phyloP scores from a whole-genome alignment of 1,140 invertebrate genomes.

The Thereuonema tuberculata region DNA sequence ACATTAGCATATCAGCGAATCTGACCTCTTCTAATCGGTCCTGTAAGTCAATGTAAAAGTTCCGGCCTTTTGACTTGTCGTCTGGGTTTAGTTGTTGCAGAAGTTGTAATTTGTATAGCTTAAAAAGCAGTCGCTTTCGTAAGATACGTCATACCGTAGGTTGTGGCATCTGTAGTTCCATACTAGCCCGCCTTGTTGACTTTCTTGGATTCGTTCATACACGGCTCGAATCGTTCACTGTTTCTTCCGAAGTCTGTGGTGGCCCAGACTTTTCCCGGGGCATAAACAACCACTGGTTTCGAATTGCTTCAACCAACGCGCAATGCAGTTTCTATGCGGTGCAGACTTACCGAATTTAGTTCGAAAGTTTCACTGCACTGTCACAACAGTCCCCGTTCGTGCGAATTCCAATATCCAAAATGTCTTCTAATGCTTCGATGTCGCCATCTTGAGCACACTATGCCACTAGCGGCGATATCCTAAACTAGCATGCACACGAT shows the following conservation, averaged over 20 bases:
- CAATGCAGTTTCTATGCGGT: background rate
- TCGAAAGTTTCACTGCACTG: background rate
- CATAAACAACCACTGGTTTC: background rate
- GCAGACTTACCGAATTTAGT: background rate
- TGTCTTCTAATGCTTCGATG: background rate
- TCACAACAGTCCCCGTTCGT: background rate
- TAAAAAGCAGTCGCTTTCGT: background rate
- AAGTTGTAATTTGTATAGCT: background rate
- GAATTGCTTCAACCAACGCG: background rate
- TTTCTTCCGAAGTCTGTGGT: background rate
- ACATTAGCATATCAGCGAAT: too few relatives aligned
- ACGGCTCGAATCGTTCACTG: background rate
- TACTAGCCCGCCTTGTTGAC: background rate
- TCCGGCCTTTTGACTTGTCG: background rate
- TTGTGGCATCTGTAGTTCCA: background rate
- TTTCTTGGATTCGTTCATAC: background rate
- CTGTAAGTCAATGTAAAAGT: too few relatives aligned
- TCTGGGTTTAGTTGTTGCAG: background rate
- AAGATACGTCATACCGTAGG: background rate
- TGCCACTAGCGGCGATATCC: background rate
- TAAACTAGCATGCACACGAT: background rate
- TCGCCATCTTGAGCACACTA: background rate
- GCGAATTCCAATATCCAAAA: background rate
- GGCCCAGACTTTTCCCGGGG: background rate
- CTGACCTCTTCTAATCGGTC: too few relatives aligned